Conservation (phyloP, 2,113 vertebrate genomes). For the Ginglymostoma cirratum region DNA sequence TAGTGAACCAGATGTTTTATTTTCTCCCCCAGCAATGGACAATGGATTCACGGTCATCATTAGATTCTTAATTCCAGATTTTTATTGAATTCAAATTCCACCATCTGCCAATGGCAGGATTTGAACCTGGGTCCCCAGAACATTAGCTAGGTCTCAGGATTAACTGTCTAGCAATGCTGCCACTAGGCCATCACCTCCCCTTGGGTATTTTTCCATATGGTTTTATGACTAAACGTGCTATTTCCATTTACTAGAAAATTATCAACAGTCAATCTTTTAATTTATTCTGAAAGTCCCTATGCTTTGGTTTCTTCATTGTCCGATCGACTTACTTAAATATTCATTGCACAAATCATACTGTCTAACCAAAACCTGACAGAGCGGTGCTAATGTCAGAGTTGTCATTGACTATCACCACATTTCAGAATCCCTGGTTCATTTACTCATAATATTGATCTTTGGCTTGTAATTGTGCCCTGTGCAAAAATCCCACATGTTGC, state of each 20-base stretch:
- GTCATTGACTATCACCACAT: not conserved
- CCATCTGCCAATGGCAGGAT: too few species aligned
- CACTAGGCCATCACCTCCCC: too few species aligned
- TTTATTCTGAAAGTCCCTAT: not conserved
- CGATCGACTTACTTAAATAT: not conserved
- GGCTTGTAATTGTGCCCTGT: not conserved
- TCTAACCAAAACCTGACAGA: not conserved
- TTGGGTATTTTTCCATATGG: not conserved
- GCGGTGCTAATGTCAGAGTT: not conserved
- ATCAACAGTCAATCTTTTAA: not conserved
- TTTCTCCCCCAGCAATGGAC: too few species aligned
- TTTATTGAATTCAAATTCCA: too few species aligned
- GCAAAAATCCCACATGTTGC: not conserved
- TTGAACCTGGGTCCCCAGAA: too few species aligned
- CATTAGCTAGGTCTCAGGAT: too few species aligned
- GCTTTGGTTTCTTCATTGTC: not conserved
- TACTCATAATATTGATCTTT: constrained; percentile 20
- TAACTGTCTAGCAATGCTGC: too few species aligned
- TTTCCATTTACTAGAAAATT: not conserved
- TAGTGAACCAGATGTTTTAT: too few species aligned
- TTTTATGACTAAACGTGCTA: not conserved
- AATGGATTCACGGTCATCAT: too few species aligned
- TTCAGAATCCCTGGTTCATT: not conserved
- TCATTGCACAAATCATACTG: not conserved
- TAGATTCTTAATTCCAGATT: too few species aligned